Conservation (phyloP, 2,888 invertebrate genomes). For the Neria commutata region DNA sequence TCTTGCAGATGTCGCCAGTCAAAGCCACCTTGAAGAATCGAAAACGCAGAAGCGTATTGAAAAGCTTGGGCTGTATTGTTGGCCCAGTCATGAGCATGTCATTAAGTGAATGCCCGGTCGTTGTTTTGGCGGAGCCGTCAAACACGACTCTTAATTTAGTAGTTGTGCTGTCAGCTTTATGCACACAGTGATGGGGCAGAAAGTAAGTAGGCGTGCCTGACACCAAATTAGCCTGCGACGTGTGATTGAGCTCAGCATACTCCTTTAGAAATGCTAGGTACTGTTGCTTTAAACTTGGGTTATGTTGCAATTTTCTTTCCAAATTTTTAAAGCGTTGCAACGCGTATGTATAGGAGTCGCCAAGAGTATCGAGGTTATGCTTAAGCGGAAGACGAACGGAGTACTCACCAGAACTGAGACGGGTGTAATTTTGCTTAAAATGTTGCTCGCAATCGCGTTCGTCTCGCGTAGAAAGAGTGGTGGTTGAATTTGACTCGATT, state of each 20-base stretch:
- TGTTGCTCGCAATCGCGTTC: slow-evolving; percentile 25
- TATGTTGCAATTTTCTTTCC: slow-evolving; percentile 23
- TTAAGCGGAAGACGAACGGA: slow-evolving; percentile 25
- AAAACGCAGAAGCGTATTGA: neutral
- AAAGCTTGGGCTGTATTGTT: neutral
- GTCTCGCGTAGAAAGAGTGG: neutral
- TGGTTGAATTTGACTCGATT: neutral
- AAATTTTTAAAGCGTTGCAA: slow-evolving; percentile 25
- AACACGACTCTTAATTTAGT: slow-evolving; percentile 29
- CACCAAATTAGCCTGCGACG: neutral
- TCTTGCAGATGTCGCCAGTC: neutral
- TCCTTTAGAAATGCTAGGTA: slow-evolving; percentile 16
- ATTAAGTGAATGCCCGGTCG: slow-evolving; percentile 19
- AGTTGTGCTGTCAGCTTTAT: slow-evolving; percentile 17
- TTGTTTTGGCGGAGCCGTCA: slow-evolving; percentile 22
- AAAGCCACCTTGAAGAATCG: neutral
- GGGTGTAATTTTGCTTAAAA: slow-evolving; percentile 16
- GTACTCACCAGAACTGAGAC: slow-evolving; percentile 19
- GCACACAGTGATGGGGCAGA: slow-evolving; percentile 29
- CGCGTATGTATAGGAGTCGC: slow-evolving; percentile 24
- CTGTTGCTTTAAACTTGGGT: slow-evolving; percentile 13
- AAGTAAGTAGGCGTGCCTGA: slow-evolving; percentile 7
- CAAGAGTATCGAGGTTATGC: slow-evolving; percentile 8
- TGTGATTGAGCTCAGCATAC: neutral
- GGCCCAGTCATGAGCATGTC: slow-evolving; percentile 1